phyloP scores from a whole-genome alignment of 2,113 vertebrate genomes.

The Axis porcinus region DNA sequence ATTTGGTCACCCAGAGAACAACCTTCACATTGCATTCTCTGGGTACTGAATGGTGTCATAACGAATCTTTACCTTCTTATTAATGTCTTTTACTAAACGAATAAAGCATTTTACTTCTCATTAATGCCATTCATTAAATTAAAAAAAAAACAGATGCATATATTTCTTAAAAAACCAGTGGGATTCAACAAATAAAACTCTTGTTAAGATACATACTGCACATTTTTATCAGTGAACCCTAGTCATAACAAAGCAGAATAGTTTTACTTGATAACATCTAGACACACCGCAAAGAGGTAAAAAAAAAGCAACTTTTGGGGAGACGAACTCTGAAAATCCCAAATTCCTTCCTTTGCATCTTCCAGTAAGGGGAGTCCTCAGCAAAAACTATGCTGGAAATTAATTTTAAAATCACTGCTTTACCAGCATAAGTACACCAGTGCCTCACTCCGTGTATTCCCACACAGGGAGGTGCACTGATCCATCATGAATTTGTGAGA shows the following conservation, averaged over 20 bases:
- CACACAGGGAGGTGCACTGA: not conserved
- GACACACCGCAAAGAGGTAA: not conserved
- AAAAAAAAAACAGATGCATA: not conserved
- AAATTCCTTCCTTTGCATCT: not conserved
- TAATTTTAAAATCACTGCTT: not conserved
- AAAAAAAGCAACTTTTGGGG: not conserved
- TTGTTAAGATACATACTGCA: not conserved
- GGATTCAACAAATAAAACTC: not conserved
- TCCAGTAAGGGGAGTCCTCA: not conserved
- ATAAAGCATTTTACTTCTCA: conserved; percentile 28
- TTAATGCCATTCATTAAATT: conserved; percentile 17
- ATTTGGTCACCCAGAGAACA: conserved; percentile 20
- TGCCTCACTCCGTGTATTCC: not conserved
- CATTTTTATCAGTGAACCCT: not conserved
- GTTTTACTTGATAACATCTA: not conserved
- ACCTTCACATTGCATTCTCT: not conserved
- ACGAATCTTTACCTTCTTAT: conserved; percentile 20
- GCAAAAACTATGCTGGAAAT: not conserved
- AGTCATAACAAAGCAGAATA: not conserved
- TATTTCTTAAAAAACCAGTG: conserved; percentile 28
- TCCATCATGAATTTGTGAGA: not conserved
- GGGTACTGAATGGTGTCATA: not conserved
- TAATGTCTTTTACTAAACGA: conserved; percentile 28
- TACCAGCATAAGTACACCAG: not conserved
- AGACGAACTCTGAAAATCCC: not conserved